Base-by-base conservation (phyloP, 2,113 vertebrate species). In the Rhizomys pruinosus region DNA sequence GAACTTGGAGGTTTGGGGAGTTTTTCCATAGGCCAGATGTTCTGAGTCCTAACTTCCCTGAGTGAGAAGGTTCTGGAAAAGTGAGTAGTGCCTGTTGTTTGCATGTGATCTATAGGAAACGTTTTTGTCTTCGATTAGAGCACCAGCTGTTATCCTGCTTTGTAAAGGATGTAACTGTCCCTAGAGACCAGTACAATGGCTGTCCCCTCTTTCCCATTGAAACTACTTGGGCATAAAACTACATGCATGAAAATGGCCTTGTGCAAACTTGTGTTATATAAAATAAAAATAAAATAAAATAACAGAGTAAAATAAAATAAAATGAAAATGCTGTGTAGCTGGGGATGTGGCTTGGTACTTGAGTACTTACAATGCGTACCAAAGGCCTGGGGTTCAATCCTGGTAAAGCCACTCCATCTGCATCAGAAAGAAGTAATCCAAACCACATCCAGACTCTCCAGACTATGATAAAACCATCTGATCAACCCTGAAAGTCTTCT, bases 381-480 rank as follows among this genome's bases (percentile, higher is more conserved):
- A 42, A 84, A 16, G 12, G 13, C 20, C 44, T 12, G n/a, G 64
- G 44, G 22, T 61, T 52, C 34, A 68, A 47, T 47, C 19, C 47
- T 47, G 89, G 39, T 74, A 77, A 93, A 96, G 13, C 3, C 44
- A 72, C 0, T 42, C 4, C 16, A 32, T 81, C n/a, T 71, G 19
- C 25, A 57, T 84, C 44, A 27, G 80, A 76, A 89, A 92, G 66
- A 92, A 94, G 73, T 87, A 89, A 89, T 44, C 42, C 73, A 93
- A 89, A 87, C 27, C 32, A 87, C 59, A 93, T 34, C 27, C 71
- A 85, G 19, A 74, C 52, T 92, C 15, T 19, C 27, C 34, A 42
- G 72, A 23, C 37, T 37, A 72, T 47, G 52, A 85, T 47, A 93
- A 71, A 72, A 80, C 76, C 52, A 89, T 92, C 74, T 94, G 76